Evolutionary conservation across 2,888 invertebrate species (phyloP).

Genomic region (Hirtodrosophila duncani): DNA sequence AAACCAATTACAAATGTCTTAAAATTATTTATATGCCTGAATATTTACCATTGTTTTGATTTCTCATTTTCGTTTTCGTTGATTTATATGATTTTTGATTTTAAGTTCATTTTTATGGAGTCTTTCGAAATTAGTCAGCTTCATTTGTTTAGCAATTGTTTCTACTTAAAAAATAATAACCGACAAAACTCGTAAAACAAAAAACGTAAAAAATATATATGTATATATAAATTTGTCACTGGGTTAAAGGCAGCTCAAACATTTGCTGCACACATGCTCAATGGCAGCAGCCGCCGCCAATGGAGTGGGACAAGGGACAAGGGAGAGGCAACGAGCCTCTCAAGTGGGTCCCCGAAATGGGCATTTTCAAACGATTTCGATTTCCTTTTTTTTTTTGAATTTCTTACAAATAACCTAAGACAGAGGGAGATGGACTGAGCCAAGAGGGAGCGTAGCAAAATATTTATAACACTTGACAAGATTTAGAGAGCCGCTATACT

Average conservation of each 20-base stretch:
- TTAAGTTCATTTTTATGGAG: conserved; percentile 29
- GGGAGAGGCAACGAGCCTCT: conserved; percentile 26
- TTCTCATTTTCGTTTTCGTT: conserved; percentile 21
- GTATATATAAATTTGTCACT: conserved; percentile 33
- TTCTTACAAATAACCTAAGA: conserved; percentile 19
- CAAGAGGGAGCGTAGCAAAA: conserved; percentile 53
- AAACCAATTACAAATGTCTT: neutral
- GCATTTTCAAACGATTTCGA: conserved; percentile 50
- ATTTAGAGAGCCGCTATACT: conserved; percentile 50
- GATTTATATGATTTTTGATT: conserved; percentile 42
- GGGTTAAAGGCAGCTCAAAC: conserved; percentile 34
- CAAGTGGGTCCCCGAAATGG: conserved; percentile 52
- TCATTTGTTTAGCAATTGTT: conserved; percentile 41
- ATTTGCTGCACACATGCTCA: conserved; percentile 67
- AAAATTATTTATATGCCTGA: conserved; percentile 13
- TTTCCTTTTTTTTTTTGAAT: conserved; percentile 16
- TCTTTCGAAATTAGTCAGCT: conserved; percentile 49
- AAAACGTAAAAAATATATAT: conserved; percentile 16
- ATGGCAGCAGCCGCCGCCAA: conserved; percentile 23
- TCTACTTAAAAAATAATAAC: conserved; percentile 36
- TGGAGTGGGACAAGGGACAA: conserved; percentile 15
- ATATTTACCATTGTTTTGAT: conserved; percentile 40
- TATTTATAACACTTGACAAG: conserved; percentile 71
- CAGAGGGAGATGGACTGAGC: conserved; percentile 2
- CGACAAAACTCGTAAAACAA: conserved; percentile 6